Evolutionary conservation across 2,888 invertebrate species (phyloP), one percentile per base, ranked within the genome.

Genomic region (Oeneis ivallda): DNA sequence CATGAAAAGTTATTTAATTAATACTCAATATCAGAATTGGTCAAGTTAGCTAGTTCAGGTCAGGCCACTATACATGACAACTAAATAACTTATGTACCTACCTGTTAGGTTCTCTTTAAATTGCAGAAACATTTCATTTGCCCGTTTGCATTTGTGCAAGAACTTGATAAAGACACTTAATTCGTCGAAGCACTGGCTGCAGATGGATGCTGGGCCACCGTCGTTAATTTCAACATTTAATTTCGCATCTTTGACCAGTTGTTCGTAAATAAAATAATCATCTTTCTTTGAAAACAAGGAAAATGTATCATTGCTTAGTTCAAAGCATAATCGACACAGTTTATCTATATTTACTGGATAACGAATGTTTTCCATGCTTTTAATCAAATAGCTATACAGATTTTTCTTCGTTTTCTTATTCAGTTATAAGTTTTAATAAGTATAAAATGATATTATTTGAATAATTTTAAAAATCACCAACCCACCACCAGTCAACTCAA

Each of bases 251-350:
- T 72, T 77, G 1, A 77, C 57, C 2, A 86, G 72, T 67, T 79
- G 80, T 15, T 85, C 82, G 63, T 72, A 78, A 4, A 79, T 77
- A 9, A 80, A 79, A 10, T 71, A 65, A 32, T 79, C 82, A 50
- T 77, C 77, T 19, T 68, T 74, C 68, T 78, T 80, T 50, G 71
- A 69, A 70, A 76, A 81, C 26, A 86, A 64, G 0, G 85, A 81
- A 65, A 78, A 79, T 54, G 81, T 66, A 10, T 75, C 76, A 43
- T 78, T 75, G 70, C 82, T 76, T 19, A 65, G 71, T 68, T 78
- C 76, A 45, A 83, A 76, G 71, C 86, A 86, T 75, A 86, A 80
- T 67, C 85, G 79, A 68, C 86, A 86, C 39, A 74, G 72, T 26
- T 75, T 79, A 45, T 32, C 62, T 41, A 52, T 15, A 15, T 37